These are phyloP conservation scores for Epinephelus malabaricus DNA, from an alignment of 2,797 vertebrate species.

Conservation along the genomic window DNA sequence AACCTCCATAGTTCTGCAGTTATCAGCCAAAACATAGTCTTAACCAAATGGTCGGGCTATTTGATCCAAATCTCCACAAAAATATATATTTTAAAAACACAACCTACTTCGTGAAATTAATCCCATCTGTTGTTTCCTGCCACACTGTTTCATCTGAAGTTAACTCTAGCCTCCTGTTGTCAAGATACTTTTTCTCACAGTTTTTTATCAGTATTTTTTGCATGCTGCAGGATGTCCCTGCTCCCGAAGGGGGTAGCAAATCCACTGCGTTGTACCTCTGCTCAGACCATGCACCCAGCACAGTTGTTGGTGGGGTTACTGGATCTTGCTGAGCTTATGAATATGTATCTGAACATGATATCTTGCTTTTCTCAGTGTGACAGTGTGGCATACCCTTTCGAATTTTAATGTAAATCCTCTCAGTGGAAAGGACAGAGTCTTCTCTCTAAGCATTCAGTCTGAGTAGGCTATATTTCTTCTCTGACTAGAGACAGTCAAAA, in stretches of 20 bases:
- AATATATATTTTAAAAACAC: neutral
- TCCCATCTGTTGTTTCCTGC: neutral
- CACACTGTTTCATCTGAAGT: neutral
- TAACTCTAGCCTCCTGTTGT: neutral
- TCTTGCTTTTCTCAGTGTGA: constrained; percentile 46
- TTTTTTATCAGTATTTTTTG: constrained; percentile 6
- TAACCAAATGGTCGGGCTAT: neutral
- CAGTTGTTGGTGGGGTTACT: constrained; percentile 22
- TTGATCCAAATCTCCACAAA: neutral
- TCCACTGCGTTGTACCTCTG: constrained; percentile 30
- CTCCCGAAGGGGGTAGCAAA: constrained; percentile 35
- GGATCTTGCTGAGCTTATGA: constrained; percentile 50
- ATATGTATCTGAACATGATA: constrained; percentile 43
- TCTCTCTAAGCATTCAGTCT: neutral
- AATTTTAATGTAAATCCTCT: constrained; percentile 35
- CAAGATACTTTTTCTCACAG: constrained; percentile 1
- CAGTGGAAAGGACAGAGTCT: constrained; percentile 22
- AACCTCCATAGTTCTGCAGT: neutral
- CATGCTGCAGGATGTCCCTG: constrained; percentile 20
- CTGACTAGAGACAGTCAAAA: neutral
- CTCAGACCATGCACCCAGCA: constrained; percentile 40
- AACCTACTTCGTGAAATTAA: neutral
- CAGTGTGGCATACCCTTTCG: constrained; percentile 32
- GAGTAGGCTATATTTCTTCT: neutral
- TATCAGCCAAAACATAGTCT: neutral